A percentile compares a stretch with the other conserved stretches of the same genome.
phyloP scores from a whole-genome alignment of 2,888 invertebrate species.

The Synergus itoensis region DNA sequence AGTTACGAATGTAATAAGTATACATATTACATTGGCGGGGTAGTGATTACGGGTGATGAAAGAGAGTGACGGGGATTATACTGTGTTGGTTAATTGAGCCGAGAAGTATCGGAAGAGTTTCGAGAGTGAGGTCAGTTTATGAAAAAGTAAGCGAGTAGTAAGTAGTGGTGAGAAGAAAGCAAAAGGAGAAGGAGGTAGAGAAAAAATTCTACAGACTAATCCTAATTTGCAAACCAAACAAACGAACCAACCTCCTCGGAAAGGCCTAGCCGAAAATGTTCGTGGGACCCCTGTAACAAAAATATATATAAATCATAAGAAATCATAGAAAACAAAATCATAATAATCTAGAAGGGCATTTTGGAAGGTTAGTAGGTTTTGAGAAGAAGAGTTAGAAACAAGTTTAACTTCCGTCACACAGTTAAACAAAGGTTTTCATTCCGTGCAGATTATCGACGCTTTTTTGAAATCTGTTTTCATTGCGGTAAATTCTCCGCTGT shows the following conservation, averaged over 20 bases:
- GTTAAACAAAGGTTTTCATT: background rate
- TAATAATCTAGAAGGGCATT: constrained; percentile 10
- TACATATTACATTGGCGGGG: background rate
- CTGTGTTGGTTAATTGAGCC: constrained; percentile 9
- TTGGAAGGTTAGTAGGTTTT: constrained; percentile 6
- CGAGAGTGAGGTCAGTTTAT: background rate
- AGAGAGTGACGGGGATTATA: constrained; percentile 1
- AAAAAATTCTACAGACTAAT: constrained; percentile 74
- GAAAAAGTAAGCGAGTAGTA: constrained; percentile 13
- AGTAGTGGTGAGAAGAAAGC: constrained; percentile 45
- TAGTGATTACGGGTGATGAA: constrained; percentile 25
- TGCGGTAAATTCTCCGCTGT: too few relatives aligned
- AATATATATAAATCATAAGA: constrained; percentile 76
- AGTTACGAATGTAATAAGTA: constrained; percentile 20
- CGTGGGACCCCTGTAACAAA: constrained; percentile 77
- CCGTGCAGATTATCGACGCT: too few relatives aligned
- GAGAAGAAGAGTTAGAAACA: constrained; percentile 6
- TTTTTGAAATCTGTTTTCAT: too few relatives aligned
- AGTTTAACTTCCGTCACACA: background rate
- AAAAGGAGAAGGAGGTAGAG: constrained; percentile 58
- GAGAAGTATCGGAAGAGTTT: constrained; percentile 10
- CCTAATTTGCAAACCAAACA: constrained; percentile 75
- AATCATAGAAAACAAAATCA: constrained; percentile 54
- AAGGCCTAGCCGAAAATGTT: constrained; percentile 77
- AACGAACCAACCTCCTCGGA: constrained; percentile 77